These are phyloP conservation scores for Trichopria drosophilae DNA, from an alignment of 2,888 invertebrate genomes.

Conservation along the genomic window DNA sequence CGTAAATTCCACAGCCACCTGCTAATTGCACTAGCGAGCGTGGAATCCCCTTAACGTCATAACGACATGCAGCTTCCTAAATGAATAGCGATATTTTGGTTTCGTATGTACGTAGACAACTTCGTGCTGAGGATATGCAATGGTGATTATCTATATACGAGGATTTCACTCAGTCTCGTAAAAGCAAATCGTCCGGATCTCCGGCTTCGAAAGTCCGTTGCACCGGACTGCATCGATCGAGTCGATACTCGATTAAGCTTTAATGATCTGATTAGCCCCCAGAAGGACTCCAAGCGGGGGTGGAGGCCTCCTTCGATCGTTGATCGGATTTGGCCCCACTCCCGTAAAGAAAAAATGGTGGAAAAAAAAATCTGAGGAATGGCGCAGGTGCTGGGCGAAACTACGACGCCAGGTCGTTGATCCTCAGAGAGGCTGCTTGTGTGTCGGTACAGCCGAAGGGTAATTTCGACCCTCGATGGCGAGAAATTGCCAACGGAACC, in stretches of 20 bases:
- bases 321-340: conserved; percentile 8
- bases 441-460: no score
- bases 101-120: conserved; percentile 4
- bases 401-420: conserved; percentile 21
- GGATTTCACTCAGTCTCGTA: conserved; percentile 51
- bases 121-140: conserved; percentile 6
- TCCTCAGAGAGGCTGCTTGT: neutral
- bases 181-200: conserved; percentile 41
- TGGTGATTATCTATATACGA: conserved; percentile 15
- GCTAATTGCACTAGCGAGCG: no score
- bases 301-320: conserved; percentile 14
- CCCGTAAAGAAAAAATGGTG: no score
- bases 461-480: conserved; percentile 9
- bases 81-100: no score
- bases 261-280: conserved; percentile 5
- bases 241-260: conserved; percentile 13
- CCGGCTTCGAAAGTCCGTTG: conserved; percentile 11
- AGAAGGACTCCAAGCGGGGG: no score
- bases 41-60: no score
- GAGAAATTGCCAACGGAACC: no score
- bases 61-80: no score
- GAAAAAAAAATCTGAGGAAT: no score
- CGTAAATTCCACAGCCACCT: no score
- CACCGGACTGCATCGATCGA: conserved; percentile 5
- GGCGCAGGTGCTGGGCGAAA: no score